phyloP scores from a whole-genome alignment of 2,797 vertebrate species.

The Pempheris klunzingeri region DNA sequence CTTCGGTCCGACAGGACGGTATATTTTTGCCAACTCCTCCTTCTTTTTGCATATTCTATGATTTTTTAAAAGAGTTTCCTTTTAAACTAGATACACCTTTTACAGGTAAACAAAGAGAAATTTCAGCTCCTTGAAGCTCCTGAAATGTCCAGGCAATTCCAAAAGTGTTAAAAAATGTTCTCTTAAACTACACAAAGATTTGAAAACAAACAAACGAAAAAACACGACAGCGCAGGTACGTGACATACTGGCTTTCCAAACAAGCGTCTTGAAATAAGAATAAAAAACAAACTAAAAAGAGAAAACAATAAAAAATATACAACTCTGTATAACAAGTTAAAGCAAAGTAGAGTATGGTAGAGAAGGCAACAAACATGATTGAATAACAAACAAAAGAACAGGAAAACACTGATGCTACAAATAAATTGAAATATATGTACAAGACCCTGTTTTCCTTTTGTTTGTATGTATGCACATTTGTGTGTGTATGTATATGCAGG shows the following conservation, averaged over 20 bases:
- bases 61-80: slow-evolving; percentile 79
- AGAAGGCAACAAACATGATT: slow-evolving; percentile 81
- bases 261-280: slow-evolving; percentile 84
- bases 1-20: slow-evolving; percentile 63
- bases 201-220: slow-evolving; percentile 67
- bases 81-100: slow-evolving; percentile 87
- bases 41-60: slow-evolving; percentile 90
- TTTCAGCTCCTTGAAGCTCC: slow-evolving; percentile 86
- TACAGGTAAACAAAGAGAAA: slow-evolving; percentile 88
- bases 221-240: slow-evolving; percentile 87
- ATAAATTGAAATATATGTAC: slow-evolving; percentile 98
- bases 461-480: slow-evolving; percentile 74
- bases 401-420: slow-evolving; percentile 99
- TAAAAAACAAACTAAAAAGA: slow-evolving; percentile 57
- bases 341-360: slow-evolving; percentile 90
- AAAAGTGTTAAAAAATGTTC: slow-evolving; percentile 88
- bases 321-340: slow-evolving; percentile 91
- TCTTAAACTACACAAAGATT: slow-evolving; percentile 90
- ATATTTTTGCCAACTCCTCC: slow-evolving; percentile 78
- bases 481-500: slow-evolving; percentile 41
- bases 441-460: slow-evolving; percentile 99
- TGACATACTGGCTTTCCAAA: slow-evolving; percentile 83
- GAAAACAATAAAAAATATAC: slow-evolving; percentile 88
- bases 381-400: slow-evolving; percentile 82
- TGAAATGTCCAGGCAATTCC: slow-evolving; percentile 90